These are phyloP conservation scores for Carcinoscorpius rotundicauda DNA, from an alignment of 1,140 invertebrate genomes.

Conservation along the genomic window DNA sequence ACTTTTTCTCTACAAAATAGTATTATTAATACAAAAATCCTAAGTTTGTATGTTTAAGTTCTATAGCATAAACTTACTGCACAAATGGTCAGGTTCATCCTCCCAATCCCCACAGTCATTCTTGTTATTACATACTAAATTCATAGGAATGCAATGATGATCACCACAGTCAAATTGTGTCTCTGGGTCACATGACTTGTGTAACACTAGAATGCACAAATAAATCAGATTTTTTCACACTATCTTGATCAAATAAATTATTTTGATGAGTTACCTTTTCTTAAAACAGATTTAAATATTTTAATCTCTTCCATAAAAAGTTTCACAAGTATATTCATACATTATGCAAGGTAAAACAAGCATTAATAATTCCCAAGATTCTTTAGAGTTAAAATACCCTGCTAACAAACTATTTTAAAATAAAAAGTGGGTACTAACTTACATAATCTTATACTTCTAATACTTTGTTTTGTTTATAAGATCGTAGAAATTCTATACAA, in stretches of 20 bases:
- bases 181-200: conserved; percentile 11
- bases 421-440: no score
- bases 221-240: background rate
- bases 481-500: no score
- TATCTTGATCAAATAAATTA: background rate
- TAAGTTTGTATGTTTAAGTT: no score
- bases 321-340: background rate
- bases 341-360: background rate
- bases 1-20: no score
- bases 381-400: background rate
- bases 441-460: no score
- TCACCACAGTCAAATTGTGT: conserved; percentile 67
- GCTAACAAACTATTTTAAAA: no score
- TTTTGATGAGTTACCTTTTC: background rate
- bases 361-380: background rate
- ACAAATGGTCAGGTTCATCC: conserved; percentile 48
- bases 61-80: conserved; percentile 48
- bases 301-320: conserved; percentile 6
- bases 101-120: conserved; percentile 70
- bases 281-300: background rate
- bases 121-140: conserved; percentile 61
- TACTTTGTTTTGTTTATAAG: no score
- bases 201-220: conserved; percentile 1
- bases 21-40: no score
- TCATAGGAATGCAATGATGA: conserved; percentile 62